Conservation (phyloP, 64 coral and sea anemone species). For the Pocillopora verrucosa region DNA sequence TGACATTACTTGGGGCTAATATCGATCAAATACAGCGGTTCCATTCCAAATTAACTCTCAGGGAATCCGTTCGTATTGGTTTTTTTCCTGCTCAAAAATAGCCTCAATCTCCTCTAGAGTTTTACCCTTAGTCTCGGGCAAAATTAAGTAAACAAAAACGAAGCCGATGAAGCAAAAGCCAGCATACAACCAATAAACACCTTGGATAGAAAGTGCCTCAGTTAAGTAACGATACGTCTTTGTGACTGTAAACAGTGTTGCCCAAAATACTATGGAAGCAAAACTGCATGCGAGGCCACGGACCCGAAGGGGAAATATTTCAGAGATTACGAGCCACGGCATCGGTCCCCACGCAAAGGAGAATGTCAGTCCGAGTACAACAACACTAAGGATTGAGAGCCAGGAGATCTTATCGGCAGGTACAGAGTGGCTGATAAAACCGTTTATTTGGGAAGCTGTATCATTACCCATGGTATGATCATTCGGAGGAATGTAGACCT, state of each 20-base stretch:
- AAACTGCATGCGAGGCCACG: constrained; percentile 70
- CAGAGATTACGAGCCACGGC: constrained; percentile 79
- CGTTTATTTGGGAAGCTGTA: too few species aligned
- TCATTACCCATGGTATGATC: too few species aligned
- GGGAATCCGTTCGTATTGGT: too few species aligned
- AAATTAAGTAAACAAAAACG: constrained; percentile 42
- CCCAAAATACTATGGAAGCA: constrained; percentile 50
- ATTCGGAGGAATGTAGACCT: constrained; percentile 28
- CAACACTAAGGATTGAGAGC: constrained; percentile 60
- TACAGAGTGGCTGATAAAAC: too few species aligned
- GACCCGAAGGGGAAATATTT: constrained; percentile 68
- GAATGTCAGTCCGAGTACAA: constrained; percentile 55
- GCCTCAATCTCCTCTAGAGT: constrained; percentile 75
- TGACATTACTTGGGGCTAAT: too few species aligned
- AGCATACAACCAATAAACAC: constrained; percentile 55
- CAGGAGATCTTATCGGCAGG: constrained; percentile 29
- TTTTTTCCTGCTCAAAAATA: too few species aligned
- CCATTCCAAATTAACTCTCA: too few species aligned
- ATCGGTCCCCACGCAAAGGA: constrained; percentile 80
- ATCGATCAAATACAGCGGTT: too few species aligned
- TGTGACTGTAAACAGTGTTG: constrained; percentile 61
- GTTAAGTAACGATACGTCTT: constrained; percentile 58
- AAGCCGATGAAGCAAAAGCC: constrained; percentile 35
- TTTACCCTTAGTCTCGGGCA: constrained; percentile 81
- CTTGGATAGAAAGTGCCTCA: not conserved